phyloP scores from a whole-genome alignment of 1,140 invertebrate species.

The Scaptomyza montana region DNA sequence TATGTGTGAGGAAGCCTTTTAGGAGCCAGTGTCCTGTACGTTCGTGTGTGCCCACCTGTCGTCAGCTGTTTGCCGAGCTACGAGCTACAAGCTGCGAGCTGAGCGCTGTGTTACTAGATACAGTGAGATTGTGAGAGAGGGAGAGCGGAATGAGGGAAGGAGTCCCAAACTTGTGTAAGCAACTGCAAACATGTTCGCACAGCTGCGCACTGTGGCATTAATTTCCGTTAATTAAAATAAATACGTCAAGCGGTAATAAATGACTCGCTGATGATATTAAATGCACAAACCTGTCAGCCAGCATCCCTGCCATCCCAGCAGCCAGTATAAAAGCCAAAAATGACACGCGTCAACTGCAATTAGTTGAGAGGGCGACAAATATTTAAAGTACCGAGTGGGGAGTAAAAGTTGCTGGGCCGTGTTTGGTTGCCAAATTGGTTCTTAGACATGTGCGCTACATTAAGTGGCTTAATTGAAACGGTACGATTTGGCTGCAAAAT shows the following conservation, averaged over 20 bases:
- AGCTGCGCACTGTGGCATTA: slow-evolving; percentile 74
- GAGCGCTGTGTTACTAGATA: too few species aligned
- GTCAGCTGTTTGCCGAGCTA: slow-evolving; percentile 50
- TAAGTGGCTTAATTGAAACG: slow-evolving; percentile 69
- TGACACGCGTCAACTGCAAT: slow-evolving; percentile 26
- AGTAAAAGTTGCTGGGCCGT: not conserved
- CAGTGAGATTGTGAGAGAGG: not conserved
- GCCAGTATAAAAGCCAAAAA: slow-evolving; percentile 18
- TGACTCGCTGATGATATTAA: slow-evolving; percentile 71
- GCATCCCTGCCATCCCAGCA: not conserved
- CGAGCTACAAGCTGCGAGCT: slow-evolving; percentile 8
- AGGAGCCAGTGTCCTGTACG: slow-evolving; percentile 19
- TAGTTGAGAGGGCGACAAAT: slow-evolving; percentile 21
- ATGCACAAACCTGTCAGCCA: slow-evolving; percentile 24
- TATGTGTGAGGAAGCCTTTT: slow-evolving; percentile 11
- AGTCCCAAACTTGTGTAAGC: slow-evolving; percentile 64
- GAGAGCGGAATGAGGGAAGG: not conserved
- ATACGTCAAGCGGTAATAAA: slow-evolving; percentile 81
- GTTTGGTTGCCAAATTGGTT: slow-evolving; percentile 1
- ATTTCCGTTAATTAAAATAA: slow-evolving; percentile 83
- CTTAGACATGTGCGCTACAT: slow-evolving; percentile 42
- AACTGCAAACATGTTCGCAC: slow-evolving; percentile 72
- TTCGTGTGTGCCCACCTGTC: slow-evolving; percentile 22
- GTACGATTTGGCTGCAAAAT: slow-evolving; percentile 33
- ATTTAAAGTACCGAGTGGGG: slow-evolving; percentile 22